These are phyloP conservation scores for Pogonus chalceus DNA, from an alignment of 1,140 invertebrate species.

Conservation along the genomic window DNA sequence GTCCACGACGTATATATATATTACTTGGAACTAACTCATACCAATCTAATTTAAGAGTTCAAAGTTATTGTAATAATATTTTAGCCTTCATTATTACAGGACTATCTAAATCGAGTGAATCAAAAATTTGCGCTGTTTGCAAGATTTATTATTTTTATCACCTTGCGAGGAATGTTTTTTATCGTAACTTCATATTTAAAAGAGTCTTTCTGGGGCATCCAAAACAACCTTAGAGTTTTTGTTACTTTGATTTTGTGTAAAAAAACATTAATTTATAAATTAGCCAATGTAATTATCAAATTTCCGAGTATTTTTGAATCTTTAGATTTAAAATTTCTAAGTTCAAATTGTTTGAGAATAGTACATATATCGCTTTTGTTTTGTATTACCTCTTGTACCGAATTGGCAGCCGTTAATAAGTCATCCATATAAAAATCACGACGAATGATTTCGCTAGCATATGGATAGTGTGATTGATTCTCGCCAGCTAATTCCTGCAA, in stretches of 20 bases:
- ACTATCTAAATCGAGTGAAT: conserved; percentile 22
- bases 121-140: conserved; percentile 16
- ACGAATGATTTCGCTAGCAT: conserved; percentile 16
- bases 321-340: too few species aligned
- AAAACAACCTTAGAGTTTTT: conserved; percentile 6
- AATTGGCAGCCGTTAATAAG: too few species aligned
- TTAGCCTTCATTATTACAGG: conserved; percentile 27
- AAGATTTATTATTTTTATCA: conserved; percentile 10
- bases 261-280: too few species aligned
- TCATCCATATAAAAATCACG: conserved; percentile 30
- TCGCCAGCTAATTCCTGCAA: conserved; percentile 18
- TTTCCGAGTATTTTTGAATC: too few species aligned
- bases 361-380: too few species aligned
- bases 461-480: conserved; percentile 13
- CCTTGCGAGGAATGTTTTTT: neutral
- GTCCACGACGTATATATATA: too few species aligned
- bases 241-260: neutral
- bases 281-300: too few species aligned
- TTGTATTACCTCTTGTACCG: too few species aligned
- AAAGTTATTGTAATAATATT: conserved; percentile 28
- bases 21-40: conserved; percentile 28
- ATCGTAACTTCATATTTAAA: neutral
- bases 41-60: conserved; percentile 26
- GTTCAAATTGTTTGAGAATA: too few species aligned
- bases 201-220: neutral